Evolutionary conservation across 2,797 vertebrate genomes (phyloP).

Genomic region (Avahi laniger): DNA sequence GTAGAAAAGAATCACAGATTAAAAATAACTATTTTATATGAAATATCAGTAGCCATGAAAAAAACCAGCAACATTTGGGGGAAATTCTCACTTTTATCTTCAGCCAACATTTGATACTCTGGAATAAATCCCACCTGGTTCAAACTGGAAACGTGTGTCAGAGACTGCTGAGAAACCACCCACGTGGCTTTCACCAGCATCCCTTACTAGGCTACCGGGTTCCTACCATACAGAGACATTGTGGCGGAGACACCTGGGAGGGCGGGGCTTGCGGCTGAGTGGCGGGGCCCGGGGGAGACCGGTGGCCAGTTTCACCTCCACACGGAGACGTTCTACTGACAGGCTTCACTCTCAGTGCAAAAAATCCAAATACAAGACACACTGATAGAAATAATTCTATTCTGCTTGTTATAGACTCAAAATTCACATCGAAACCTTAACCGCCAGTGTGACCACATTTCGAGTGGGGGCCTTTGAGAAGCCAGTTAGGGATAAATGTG

Average conservation of each 20-base stretch:
- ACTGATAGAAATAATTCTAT: not conserved
- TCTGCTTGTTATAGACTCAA: accelerated
- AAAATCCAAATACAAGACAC: not conserved
- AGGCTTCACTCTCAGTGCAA: not conserved
- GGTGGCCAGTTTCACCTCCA: not conserved
- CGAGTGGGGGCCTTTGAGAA: not conserved
- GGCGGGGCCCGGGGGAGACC: too few species aligned
- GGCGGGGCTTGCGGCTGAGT: accelerated
- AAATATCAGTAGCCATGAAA: not conserved
- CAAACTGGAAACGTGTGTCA: not conserved
- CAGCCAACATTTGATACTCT: not conserved
- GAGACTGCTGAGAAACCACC: not conserved
- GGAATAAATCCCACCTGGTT: not conserved
- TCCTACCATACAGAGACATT: not conserved
- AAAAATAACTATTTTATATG: not conserved
- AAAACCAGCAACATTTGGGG: not conserved
- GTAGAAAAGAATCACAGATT: too few species aligned
- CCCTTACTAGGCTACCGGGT: accelerated
- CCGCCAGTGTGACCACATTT: accelerated
- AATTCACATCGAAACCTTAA: accelerated
- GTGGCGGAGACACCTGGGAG: not conserved
- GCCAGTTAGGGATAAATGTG: not conserved
- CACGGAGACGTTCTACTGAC: accelerated
- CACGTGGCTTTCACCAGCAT: accelerated
- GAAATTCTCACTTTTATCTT: not conserved